Conservation (phyloP, 2,113 vertebrate genomes). For the Phainopepla nitens region DNA sequence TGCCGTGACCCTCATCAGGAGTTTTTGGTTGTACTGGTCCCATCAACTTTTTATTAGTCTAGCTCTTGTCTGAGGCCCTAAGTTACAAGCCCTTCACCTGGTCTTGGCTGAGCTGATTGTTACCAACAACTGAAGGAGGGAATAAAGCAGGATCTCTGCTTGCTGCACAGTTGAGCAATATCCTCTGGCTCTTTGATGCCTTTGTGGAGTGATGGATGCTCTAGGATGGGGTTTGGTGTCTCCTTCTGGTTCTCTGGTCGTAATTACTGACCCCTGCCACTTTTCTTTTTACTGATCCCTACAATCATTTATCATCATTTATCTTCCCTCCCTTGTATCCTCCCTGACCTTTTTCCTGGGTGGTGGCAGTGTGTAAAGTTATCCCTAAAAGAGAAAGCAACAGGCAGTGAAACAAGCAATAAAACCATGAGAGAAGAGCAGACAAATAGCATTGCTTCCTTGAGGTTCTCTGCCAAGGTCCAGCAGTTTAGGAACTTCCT, state of each 20-base stretch:
- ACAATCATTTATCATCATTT: not conserved
- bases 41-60: not conserved
- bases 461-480: not conserved
- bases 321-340: not conserved
- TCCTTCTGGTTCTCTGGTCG: not conserved
- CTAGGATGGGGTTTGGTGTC: not conserved
- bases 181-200: not conserved
- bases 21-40: not conserved
- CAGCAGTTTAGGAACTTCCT: not conserved
- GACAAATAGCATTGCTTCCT: not conserved
- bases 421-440: not conserved
- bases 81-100: not conserved
- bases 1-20: accelerated
- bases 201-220: not conserved
- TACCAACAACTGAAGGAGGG: accelerated
- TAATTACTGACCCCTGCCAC: not conserved
- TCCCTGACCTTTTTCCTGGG: not conserved
- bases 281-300: not conserved
- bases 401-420: not conserved
- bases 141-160: not conserved
- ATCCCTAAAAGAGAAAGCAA: not conserved
- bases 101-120: not conserved
- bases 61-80: not conserved
- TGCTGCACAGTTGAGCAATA: not conserved
- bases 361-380: not conserved